Evolutionary conservation across 2,888 invertebrate genomes (phyloP).

Genomic region (Trachelus troglodyta): DNA sequence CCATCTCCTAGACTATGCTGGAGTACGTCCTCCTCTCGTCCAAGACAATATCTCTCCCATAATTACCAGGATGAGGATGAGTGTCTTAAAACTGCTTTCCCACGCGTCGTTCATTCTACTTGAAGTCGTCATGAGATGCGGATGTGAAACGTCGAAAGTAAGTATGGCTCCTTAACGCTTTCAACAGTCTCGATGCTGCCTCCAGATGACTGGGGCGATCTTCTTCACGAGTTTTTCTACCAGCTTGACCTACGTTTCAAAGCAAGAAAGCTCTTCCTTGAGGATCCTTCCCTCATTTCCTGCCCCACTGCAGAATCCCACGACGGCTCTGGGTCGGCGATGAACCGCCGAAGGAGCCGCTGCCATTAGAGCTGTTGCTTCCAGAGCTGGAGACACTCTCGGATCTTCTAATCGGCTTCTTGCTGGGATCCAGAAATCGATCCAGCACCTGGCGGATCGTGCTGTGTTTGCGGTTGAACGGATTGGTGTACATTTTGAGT

Average conservation of each 20-base stretch:
- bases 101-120: background rate
- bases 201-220: background rate
- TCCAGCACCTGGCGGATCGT: slow-evolving; percentile 76
- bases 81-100: background rate
- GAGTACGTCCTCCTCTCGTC: background rate
- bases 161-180: background rate
- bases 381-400: slow-evolving; percentile 56
- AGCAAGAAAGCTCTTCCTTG: slow-evolving; percentile 2
- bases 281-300: slow-evolving; percentile 45
- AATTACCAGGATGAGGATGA: background rate
- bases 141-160: background rate
- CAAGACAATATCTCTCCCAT: background rate
- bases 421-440: slow-evolving; percentile 70
- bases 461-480: slow-evolving; percentile 78
- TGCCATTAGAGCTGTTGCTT: slow-evolving; percentile 44
- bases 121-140: background rate
- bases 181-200: background rate
- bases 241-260: slow-evolving; percentile 8
- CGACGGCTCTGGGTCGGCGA: slow-evolving; percentile 36
- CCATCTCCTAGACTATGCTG: background rate
- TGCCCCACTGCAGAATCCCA: slow-evolving; percentile 53
- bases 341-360: slow-evolving; percentile 43
- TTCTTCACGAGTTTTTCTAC: background rate
- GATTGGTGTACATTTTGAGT: slow-evolving; percentile 75
- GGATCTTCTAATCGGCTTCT: slow-evolving; percentile 54